phyloP scores from a whole-genome alignment of 2,888 invertebrate genomes.

The Yponomeuta cagnagella region DNA sequence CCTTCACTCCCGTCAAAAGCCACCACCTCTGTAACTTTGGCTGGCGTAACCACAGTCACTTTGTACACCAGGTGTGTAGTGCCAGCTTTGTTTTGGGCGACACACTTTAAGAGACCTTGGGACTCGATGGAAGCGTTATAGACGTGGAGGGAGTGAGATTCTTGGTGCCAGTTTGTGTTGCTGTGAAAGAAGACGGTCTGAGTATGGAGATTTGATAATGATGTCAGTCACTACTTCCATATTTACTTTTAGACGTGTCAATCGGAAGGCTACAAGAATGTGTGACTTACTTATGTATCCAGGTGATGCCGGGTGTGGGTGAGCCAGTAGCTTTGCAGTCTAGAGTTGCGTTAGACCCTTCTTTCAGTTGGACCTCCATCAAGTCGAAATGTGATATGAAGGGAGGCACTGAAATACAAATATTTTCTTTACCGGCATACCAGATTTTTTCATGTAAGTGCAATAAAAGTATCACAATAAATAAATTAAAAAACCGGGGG shows the following conservation, averaged over 20 bases:
- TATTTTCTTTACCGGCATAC: neutral
- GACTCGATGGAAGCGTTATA: constrained; percentile 38
- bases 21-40: constrained; percentile 35
- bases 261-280: neutral
- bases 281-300: constrained; percentile 52
- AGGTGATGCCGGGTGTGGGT: constrained; percentile 58
- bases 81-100: constrained; percentile 77
- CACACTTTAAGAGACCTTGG: constrained; percentile 74
- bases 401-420: constrained; percentile 44
- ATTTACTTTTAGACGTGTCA: neutral
- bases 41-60: constrained; percentile 58
- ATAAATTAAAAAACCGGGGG: no score
- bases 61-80: constrained; percentile 63
- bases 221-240: no score
- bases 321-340: constrained; percentile 61
- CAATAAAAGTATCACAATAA: no score
- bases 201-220: no score
- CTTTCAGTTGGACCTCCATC: constrained; percentile 52
- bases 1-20: constrained; percentile 29
- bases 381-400: constrained; percentile 56
- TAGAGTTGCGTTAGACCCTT: constrained; percentile 55
- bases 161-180: constrained; percentile 46
- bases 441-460: no score
- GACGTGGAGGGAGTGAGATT: constrained; percentile 35
- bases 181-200: constrained; percentile 27